Base-by-base conservation (phyloP, 92 coral and sea anemone species). In the Porites cylindrica region DNA sequence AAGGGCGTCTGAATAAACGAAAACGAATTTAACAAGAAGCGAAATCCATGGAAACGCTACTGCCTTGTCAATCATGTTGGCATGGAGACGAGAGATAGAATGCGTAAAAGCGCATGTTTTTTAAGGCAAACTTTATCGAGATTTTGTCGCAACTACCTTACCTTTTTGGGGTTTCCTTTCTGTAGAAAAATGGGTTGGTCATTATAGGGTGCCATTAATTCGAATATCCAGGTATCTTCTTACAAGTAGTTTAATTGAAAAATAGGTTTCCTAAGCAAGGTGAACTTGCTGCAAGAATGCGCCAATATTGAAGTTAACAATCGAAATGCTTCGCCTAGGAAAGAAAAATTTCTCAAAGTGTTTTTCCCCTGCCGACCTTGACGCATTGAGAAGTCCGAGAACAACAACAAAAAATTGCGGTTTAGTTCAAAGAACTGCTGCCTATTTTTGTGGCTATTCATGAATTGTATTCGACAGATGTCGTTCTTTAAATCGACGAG, bases 1-100 rank as follows among this genome's bases (percentile, higher is more conserved):
- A 54, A 21, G 75, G 82, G 12, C 59, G 89, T 76, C 83, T 85
- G 89, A 76, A 77, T 59, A 85, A 85, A 78, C 70, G 24, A 6
- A 8, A 7, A 21, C 17, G 14, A 47, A 69, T 73, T 43, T 83
- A n/a, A 19, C 61, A 43, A 60, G 65, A 32, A 54, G 78, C 80
- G 65, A 23, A 73, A 64, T 64, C 71, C 80, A 74, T 32, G 47
- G 72, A 72, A 82, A 73, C 79, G 43, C 29, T 73, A 54, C 68
- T 6, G 20, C 50, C 43, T 64, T 83, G 87, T 73, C 87, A 83
- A 63, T 83, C 87, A 74, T 26, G 78, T 82, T 18, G 78, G 58
- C 58, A 82, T 82, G 54, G 86, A 53, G 65, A 70, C 9, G 62
- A 17, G 24, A 26, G 50, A 26, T 1, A 54, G 62, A 52, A 74